Evolutionary conservation across 2,888 invertebrate species (phyloP).

Genomic region (Ligdia adustata): DNA sequence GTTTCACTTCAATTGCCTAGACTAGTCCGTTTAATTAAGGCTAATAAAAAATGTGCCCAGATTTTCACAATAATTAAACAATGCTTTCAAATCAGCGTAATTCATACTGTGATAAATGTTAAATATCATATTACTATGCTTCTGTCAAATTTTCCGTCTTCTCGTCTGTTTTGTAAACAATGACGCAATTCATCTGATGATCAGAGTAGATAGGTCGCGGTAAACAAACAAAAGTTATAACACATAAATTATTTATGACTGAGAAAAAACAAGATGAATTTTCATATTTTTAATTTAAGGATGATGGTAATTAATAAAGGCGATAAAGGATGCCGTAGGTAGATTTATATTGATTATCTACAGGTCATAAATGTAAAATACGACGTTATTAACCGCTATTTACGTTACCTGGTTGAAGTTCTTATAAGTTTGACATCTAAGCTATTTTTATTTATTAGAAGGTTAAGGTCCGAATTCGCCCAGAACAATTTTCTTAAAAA

Average conservation of each 20-base stretch:
- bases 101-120: constrained; percentile 11
- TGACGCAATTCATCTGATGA: constrained; percentile 4
- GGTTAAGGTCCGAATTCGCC: too few relatives aligned
- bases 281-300: too few relatives aligned
- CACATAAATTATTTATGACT: too few relatives aligned
- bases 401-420: too few relatives aligned
- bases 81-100: neutral
- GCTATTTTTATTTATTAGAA: too few relatives aligned
- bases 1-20: constrained; percentile 12
- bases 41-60: neutral
- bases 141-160: constrained; percentile 8
- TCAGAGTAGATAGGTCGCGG: neutral
- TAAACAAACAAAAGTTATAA: neutral
- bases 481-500: too few relatives aligned
- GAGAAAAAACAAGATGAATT: too few relatives aligned
- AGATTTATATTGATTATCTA: too few relatives aligned
- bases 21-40: constrained; percentile 3
- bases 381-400: neutral
- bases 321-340: too few relatives aligned
- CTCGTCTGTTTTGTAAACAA: constrained; percentile 10
- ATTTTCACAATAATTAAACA: constrained; percentile 7
- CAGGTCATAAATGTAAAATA: too few relatives aligned
- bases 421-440: too few relatives aligned
- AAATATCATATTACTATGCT: constrained; percentile 4
- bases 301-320: too few relatives aligned